Evolutionary conservation across 2,113 vertebrate genomes (phyloP).

Genomic region (Mus spicilegus): DNA sequence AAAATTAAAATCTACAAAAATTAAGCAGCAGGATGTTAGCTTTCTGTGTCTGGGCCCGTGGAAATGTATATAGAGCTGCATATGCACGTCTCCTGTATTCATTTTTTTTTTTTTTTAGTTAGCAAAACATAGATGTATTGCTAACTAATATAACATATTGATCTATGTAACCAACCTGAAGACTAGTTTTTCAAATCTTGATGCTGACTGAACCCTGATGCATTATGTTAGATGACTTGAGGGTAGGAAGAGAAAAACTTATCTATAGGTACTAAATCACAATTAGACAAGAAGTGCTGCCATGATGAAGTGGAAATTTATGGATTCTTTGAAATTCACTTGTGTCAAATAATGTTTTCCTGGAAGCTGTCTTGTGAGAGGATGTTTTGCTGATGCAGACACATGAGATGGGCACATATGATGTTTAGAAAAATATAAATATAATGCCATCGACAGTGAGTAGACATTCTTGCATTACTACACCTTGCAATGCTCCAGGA

Average conservation of each 20-base stretch:
- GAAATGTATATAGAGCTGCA: neutral
- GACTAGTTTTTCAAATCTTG: neutral
- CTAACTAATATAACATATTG: neutral
- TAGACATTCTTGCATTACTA: no score
- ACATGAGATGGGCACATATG: no score
- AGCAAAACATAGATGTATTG: neutral
- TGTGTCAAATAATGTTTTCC: no score
- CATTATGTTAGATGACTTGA: neutral
- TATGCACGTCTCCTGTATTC: neutral
- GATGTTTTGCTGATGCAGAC: no score
- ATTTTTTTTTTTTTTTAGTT: neutral
- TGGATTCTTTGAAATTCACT: no score
- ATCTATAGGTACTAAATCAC: neutral
- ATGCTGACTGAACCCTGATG: neutral
- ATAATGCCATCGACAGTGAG: no score
- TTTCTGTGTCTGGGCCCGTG: neutral
- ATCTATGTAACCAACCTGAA: neutral
- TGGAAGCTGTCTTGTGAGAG: no score
- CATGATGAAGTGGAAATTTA: no score
- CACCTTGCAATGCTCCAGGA: no score
- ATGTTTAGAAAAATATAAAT: no score
- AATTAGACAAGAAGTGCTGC: neutral
- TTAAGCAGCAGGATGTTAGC: neutral
- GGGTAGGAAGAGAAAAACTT: neutral
- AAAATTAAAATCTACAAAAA: no score